Percentiles rank a stretch among this genome's conserved stretches.
Evolutionary conservation across 2,888 invertebrate genomes (phyloP).

Genomic region (Cancer borealis): DNA sequence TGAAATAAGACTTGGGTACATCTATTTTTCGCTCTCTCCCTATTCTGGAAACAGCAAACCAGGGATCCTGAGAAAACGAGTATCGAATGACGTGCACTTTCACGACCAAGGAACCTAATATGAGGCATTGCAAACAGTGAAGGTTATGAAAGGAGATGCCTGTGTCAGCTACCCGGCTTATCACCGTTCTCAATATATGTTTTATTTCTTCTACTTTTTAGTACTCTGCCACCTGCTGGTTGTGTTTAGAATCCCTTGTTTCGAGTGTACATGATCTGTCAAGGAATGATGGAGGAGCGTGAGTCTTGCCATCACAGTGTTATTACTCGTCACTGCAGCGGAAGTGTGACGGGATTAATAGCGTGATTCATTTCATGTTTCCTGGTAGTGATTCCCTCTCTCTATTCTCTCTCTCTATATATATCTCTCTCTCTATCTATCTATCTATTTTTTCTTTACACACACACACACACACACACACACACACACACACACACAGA

Average conservation of each 20-base stretch:
- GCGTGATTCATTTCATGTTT: neutral
- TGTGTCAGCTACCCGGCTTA: neutral
- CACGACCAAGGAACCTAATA: slow-evolving; percentile 17
- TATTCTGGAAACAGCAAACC: slow-evolving; percentile 27
- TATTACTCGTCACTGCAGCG: slow-evolving; percentile 10
- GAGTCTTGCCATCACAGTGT: neutral
- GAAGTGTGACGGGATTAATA: neutral
- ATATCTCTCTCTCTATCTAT: slow-evolving; percentile 45
- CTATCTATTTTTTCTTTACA: slow-evolving; percentile 3
- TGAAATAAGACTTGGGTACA: slow-evolving; percentile 4
- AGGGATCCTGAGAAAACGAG: slow-evolving; percentile 10
- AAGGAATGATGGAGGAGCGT: neutral
- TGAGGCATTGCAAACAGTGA: neutral
- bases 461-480: no score
- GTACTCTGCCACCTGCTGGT: neutral
- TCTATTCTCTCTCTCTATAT: slow-evolving; percentile 44
- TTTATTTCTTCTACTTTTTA: neutral
- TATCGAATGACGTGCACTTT: slow-evolving; percentile 27
- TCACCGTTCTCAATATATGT: neutral
- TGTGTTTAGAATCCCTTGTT: neutral
- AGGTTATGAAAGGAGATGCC: neutral
- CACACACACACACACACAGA: no score
- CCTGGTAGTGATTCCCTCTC: neutral
- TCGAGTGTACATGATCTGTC: neutral
- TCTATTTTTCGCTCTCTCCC: slow-evolving; percentile 1